Percentiles rank a stretch among this genome's conserved stretches.
Evolutionary conservation across 2,113 vertebrate species (phyloP).

Genomic region (Jaculus jaculus): DNA sequence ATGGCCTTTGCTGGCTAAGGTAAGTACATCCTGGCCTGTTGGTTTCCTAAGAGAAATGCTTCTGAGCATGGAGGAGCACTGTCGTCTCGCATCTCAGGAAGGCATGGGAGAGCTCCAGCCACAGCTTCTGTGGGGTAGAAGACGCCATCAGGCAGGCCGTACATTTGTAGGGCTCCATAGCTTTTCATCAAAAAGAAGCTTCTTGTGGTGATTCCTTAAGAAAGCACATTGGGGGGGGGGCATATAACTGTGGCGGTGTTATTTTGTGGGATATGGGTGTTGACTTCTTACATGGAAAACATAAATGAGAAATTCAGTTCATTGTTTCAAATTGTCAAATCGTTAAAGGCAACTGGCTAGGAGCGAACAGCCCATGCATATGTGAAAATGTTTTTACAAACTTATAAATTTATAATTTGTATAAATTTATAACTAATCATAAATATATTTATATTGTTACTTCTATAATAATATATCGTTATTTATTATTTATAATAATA

Average conservation of each 20-base stretch:
- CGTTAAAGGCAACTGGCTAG: background rate
- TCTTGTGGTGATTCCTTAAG: background rate
- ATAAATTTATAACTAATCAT: background rate
- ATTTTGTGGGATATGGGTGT: background rate
- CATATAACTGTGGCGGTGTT: background rate
- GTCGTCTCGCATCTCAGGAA: background rate
- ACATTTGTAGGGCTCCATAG: background rate
- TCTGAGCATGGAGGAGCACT: background rate
- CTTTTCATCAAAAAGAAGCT: background rate
- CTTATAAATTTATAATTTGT: background rate
- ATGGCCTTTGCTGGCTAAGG: background rate
- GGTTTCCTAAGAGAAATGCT: background rate
- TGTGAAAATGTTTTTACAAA: background rate
- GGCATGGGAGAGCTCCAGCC: background rate
- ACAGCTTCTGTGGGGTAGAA: background rate
- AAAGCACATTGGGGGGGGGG: background rate
- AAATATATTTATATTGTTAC: background rate
- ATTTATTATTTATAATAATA: background rate
- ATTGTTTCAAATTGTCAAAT: background rate
- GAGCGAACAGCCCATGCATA: background rate
- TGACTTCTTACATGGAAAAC: background rate
- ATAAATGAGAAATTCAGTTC: background rate
- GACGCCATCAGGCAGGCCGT: background rate
- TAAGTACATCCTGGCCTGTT: background rate
- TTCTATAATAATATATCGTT: no score